These are phyloP conservation scores for Euleptes europaea DNA, from an alignment of 2,113 vertebrate genomes.

Conservation along the genomic window DNA sequence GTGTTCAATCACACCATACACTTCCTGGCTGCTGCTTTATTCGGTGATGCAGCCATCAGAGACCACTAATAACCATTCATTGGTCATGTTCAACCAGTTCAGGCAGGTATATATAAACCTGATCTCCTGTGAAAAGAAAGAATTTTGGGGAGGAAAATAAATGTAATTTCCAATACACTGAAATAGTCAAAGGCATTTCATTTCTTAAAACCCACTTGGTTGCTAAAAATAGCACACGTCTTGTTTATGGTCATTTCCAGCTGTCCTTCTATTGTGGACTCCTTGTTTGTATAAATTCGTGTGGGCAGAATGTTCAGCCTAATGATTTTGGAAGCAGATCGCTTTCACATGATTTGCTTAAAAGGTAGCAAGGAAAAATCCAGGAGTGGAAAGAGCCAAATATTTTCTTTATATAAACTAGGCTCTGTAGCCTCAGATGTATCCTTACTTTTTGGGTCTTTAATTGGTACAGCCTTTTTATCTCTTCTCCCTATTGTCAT, in stretches of 20 bases:
- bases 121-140: not conserved
- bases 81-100: not conserved
- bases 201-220: not conserved
- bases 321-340: not conserved
- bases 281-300: not conserved
- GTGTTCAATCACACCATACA: not conserved
- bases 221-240: not conserved
- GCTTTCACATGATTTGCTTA: not conserved
- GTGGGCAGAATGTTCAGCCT: slow-evolving; percentile 7
- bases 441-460: not conserved
- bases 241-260: not conserved
- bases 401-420: not conserved
- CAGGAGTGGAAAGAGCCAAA: not conserved
- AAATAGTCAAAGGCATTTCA: not conserved
- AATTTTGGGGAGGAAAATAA: not conserved
- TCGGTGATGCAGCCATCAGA: not conserved
- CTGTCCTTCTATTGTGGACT: slow-evolving; percentile 14
- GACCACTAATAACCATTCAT: not conserved
- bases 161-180: not conserved
- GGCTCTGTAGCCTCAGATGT: not conserved
- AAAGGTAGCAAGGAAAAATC: not conserved
- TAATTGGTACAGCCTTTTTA: not conserved
- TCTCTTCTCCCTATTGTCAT: not conserved
- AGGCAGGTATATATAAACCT: not conserved
- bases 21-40: not conserved